Evolutionary conservation across 2,888 invertebrate genomes (phyloP), one percentile per base, ranked within the genome.

Genomic region (Piscicola geometra): DNA sequence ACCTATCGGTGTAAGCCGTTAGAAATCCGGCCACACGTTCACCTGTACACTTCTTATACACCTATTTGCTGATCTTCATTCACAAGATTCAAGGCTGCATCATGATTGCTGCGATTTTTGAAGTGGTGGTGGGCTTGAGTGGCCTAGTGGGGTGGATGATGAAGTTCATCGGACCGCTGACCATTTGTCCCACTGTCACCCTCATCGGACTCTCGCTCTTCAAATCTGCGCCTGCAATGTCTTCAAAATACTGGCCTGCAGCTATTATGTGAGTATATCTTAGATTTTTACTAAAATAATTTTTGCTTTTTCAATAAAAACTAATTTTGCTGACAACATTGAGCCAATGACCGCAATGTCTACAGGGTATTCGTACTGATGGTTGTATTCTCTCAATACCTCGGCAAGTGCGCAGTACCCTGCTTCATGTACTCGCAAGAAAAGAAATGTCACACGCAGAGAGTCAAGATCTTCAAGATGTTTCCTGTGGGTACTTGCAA

Each of bases 221-320:
- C 83, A 89, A 90, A 82, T 90, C 91, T 84, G 92, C 92, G 0
- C 90, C 91, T 0, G 88, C 88, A 0, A 90, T 91, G 12, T 91
- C 92, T 0, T 89, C 91, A 0, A 89, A 90, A 81, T 91, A 92
- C 80, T 93, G 93, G 92, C 91, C 90, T 18, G 90, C 93, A 76
- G 90, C 93, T 0, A 88, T 89, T 25, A 89, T 91, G 93, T 93
- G 84, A 88, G 89, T 81, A 18, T 28, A 32, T 60, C 32, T 36
- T 35, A 30, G 12, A 15, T 68, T n/a, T n/a, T n/a, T n/a, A n/a
- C n/a, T n/a, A n/a, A n/a, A n/a, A n/a, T n/a, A n/a, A n/a, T n/a
- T n/a, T n/a, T n/a, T n/a, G n/a, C n/a, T n/a, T n/a, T n/a, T n/a
- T n/a, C n/a, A n/a, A n/a, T n/a, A n/a, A n/a, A n/a, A n/a, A n/a